Percentiles rank a stretch among this genome's conserved stretches.
Evolutionary conservation across 2,797 vertebrate genomes (phyloP).

Genomic region (Aulostomus chinensis): DNA sequence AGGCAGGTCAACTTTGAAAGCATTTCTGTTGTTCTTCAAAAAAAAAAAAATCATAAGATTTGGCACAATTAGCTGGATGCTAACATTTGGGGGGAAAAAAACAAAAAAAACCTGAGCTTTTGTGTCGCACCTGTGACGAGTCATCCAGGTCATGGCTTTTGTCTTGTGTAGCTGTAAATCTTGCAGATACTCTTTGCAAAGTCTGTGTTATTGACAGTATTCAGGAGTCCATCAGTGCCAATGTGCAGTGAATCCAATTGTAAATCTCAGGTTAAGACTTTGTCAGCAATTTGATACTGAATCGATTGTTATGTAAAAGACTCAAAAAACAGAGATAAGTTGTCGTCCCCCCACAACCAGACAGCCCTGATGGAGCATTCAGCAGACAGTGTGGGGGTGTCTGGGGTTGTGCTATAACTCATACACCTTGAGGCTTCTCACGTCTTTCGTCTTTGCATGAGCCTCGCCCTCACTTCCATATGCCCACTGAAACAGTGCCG

Average conservation of each 20-base stretch:
- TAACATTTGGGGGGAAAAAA: no score
- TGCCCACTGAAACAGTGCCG: conserved; percentile 9
- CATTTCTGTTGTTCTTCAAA: no score
- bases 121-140: no score
- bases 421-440: conserved; percentile 25
- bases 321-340: conserved; percentile 4
- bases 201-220: no score
- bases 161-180: neutral
- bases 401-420: no score
- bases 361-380: conserved; percentile 1
- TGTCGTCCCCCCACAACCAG: conserved; percentile 15
- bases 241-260: conserved; percentile 32
- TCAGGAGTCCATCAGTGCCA: conserved; percentile 25
- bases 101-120: no score
- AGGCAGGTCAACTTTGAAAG: neutral
- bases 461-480: conserved; percentile 3
- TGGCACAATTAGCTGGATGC: no score
- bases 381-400: conserved; percentile 32
- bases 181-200: no score
- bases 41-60: no score
- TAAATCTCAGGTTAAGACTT: conserved; percentile 14
- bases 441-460: conserved; percentile 12
- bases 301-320: conserved; percentile 35
- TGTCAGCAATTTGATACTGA: conserved; percentile 34
- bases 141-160: neutral